Evolutionary conservation across 2,888 invertebrate genomes (phyloP), one percentile per base, ranked within the genome.

Genomic region (Bombylius discolor): DNA sequence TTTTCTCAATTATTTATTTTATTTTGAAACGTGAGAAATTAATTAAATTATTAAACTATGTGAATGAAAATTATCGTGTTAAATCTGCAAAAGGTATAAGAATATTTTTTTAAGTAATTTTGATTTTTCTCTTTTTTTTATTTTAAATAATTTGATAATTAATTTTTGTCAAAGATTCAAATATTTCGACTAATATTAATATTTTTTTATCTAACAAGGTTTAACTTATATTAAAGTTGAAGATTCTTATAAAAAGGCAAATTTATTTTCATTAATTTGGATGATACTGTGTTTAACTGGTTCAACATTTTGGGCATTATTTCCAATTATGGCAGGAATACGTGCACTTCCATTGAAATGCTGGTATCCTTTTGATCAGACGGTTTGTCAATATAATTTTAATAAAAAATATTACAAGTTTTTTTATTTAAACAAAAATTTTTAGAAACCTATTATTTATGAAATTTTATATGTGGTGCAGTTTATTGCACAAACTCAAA

Each of bases 21-120:
- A 70, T 70, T 0, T 34, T 70, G 0, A 63, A 72, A 46, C 70
- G 71, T 36, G 54, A 65, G 1, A 68, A 75, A 5, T 61, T 77
- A 45, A 72, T 75, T 44, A 67, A 67, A 0, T 57, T 78, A 11
- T 53, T 69, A 0, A 63, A 64, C 3, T 76, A 64, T 58, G 73
- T 76, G 70, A 70, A 72, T 49, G 56, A 56, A 5, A 70, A 75
- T 51, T 77, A 77, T 59, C 71, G 69, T 61, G 71, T 69, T 55
- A 69, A 67, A 54, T 77, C 77, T 0, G 76, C 75, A 4, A 63
- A 68, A 42, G 77, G 77, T 59, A 53, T 14, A 33, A 42, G 34
- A 5, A 48, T 36, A 23, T 34, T 23, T 8, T 42, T 13, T 33
- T 23, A 45, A 9, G 5, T 11, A 42, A 42, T 5, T 11, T 8